Percentiles rank a stretch among this genome's conserved stretches.
Evolutionary conservation across 2,888 invertebrate genomes (phyloP).

Genomic region (Hypsopygia costalis): DNA sequence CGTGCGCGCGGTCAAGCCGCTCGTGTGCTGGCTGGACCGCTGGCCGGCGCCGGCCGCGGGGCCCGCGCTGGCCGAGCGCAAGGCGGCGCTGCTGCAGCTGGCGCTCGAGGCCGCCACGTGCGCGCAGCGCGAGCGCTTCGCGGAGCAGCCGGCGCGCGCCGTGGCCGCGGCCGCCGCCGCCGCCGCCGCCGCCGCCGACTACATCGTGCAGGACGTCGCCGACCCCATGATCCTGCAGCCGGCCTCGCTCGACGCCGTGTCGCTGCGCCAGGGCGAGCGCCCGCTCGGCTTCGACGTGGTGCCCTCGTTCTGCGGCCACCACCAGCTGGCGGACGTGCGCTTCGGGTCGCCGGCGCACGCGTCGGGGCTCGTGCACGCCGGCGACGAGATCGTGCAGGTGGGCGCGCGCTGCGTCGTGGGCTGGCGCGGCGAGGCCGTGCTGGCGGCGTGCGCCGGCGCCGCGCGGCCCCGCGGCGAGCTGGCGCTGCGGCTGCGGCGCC

Average conservation of each 20-base stretch:
- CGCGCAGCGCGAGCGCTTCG: slow-evolving; percentile 94
- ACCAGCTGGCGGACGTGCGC: slow-evolving; percentile 93
- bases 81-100: slow-evolving; percentile 85
- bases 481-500: slow-evolving; percentile 29
- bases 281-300: slow-evolving; percentile 95
- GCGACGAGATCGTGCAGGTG: slow-evolving; percentile 96
- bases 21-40: slow-evolving; percentile 93
- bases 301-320: slow-evolving; percentile 88
- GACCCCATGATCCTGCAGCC: slow-evolving; percentile 96
- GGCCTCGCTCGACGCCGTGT: slow-evolving; percentile 92
- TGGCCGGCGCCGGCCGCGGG: slow-evolving; percentile 30
- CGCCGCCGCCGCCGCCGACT: slow-evolving; percentile 89
- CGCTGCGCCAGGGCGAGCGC: slow-evolving; percentile 91
- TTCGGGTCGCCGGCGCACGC: slow-evolving; percentile 95
- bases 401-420: slow-evolving; percentile 29
- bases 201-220: slow-evolving; percentile 89
- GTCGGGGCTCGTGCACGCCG: slow-evolving; percentile 95
- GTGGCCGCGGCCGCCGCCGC: slow-evolving; percentile 86
- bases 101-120: slow-evolving; percentile 93
- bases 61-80: slow-evolving; percentile 42
- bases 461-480: slow-evolving; percentile 27
- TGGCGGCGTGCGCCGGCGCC: slow-evolving; percentile 14
- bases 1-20: slow-evolving; percentile 90
- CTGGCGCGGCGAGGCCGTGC: slow-evolving; percentile 49
- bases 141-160: slow-evolving; percentile 90